Evolutionary conservation across 2,888 invertebrate species (phyloP).

Genomic region (Himalopsyche kuldschensis): DNA sequence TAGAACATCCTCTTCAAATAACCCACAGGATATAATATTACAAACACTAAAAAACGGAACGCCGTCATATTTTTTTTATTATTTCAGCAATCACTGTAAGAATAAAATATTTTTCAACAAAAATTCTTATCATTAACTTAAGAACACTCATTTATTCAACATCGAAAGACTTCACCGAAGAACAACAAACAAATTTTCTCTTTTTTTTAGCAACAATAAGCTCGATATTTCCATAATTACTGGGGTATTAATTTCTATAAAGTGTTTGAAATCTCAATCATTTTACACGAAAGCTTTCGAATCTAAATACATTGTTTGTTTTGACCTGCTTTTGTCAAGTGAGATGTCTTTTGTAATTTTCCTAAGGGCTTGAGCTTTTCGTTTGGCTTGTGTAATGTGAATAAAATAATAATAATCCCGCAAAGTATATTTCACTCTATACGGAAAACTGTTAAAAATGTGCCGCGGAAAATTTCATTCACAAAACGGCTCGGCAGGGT

Average conservation of each 20-base stretch:
- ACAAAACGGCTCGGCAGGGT: background rate
- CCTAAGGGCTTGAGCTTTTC: background rate
- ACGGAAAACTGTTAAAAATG: background rate
- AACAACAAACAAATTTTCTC: too few relatives aligned
- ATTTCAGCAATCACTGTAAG: too few relatives aligned
- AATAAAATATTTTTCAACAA: too few relatives aligned
- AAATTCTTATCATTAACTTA: too few relatives aligned
- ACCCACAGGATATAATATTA: background rate
- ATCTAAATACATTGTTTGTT: background rate
- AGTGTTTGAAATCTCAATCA: background rate
- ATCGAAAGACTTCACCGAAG: too few relatives aligned
- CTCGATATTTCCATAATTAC: background rate
- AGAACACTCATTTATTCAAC: too few relatives aligned
- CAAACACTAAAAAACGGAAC: background rate
- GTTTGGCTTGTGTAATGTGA: background rate
- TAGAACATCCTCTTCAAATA: background rate
- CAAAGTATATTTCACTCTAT: background rate
- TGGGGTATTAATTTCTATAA: background rate
- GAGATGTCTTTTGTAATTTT: background rate
- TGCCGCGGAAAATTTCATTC: background rate
- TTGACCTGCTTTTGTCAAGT: background rate
- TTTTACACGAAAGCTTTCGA: background rate
- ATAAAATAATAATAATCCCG: background rate
- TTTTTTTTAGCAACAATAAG: background rate
- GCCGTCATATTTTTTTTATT: too few relatives aligned